Evolutionary conservation across 2,888 invertebrate species (phyloP), one percentile per base, ranked within the genome.

Genomic region (Diarsia dahlii): DNA sequence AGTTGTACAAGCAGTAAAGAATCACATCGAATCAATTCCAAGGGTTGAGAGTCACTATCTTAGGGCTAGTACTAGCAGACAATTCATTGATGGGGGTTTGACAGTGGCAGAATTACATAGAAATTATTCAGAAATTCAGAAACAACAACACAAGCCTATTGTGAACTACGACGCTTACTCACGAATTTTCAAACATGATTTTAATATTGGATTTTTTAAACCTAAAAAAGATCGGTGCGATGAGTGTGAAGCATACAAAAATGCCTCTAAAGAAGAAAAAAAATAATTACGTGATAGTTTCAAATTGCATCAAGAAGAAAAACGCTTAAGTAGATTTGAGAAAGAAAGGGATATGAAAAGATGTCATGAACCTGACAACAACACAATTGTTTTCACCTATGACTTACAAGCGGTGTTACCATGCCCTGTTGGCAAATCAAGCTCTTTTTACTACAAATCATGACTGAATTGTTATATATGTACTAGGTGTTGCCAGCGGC

Each of bases 191-290:
- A 23, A 56, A 23, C n/a, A 54, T n/a, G 54, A 54, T 45, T 62
- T 45, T 20, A 39, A 62, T n/a, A 62, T 62, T 39, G 62, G 62
- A 39, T 62, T 62, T 45, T 39, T 62, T 6, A 62, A 62, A 45
- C 62, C 62, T 3, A 62, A 62, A 62, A 62, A 71, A 56, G 71
- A 71, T 56, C 64, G 20, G 2, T 64, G 71, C 46, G 64, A 71
- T 64, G 54, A 64, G 39, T 71, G 64, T 64, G 71, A 64, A 56
- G 63, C 71, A 56, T 71, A 64, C 64, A 20, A 71, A 71, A 71
- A 71, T 64, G 71, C 64, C n/a, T 23, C 54, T 18, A 64, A 64
- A 28, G 46, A 71, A 64, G 64, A 56, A 71, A 56, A 71, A 64
- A 52, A 45, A 13, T 23, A 54, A 71, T 63, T 63, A 63, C 63